Conservation (phyloP, 2,113 vertebrate species). For the Gymnobelideus leadbeateri region DNA sequence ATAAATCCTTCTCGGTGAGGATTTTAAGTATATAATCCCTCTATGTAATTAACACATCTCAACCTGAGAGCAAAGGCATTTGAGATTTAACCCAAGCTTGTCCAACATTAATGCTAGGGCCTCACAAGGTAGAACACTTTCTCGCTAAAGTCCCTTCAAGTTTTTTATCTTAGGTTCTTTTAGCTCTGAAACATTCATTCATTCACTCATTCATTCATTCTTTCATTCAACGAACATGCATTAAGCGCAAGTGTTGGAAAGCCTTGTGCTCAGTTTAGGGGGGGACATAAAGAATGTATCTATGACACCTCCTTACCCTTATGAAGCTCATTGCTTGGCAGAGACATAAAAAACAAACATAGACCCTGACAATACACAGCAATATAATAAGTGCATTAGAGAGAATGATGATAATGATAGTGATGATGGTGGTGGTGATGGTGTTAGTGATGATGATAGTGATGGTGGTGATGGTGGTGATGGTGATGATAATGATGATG, state of each 20-base stretch:
- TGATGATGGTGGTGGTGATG: neutral
- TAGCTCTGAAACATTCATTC: neutral
- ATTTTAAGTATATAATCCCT: conserved; percentile 21
- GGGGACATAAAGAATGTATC: neutral
- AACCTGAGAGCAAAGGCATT: neutral
- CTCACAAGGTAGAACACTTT: neutral
- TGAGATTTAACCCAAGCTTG: conserved; percentile 5
- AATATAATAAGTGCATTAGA: neutral
- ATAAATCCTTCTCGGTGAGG: conserved; percentile 42
- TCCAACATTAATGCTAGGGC: neutral
- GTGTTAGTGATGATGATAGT: too few relatives aligned
- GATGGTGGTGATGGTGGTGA: neutral
- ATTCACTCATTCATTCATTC: neutral
- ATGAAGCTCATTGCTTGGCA: neutral
- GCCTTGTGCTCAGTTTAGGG: neutral
- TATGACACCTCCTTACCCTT: neutral
- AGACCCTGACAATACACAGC: neutral
- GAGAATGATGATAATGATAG: neutral
- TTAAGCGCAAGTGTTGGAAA: neutral
- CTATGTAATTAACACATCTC: conserved; percentile 34
- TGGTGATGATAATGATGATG: neutral
- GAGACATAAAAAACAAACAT: neutral
- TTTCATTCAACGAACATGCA: neutral
- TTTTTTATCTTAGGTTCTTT: neutral
- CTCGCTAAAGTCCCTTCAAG: neutral